Conservation (phyloP, 2,888 invertebrate species). For the Heliconius ismenius region DNA sequence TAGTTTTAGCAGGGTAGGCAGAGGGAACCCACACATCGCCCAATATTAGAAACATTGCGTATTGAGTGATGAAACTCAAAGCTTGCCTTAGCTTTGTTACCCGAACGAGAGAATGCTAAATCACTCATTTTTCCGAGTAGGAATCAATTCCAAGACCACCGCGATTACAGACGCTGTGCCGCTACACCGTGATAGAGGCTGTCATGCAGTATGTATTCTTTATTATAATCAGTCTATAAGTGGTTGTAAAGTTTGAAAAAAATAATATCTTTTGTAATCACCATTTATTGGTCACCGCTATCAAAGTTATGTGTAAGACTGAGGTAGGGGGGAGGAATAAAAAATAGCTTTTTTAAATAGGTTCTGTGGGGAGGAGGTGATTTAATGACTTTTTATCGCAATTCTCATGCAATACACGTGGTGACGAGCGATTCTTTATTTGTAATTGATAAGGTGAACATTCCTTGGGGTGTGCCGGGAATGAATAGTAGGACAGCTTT, state of each 20-base stretch:
- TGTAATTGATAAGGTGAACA: conserved; percentile 76
- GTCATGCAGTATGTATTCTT: no score
- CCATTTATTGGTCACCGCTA: conserved; percentile 44
- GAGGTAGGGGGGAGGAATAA: conserved; percentile 59
- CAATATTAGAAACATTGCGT: neutral
- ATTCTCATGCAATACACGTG: conserved; percentile 70
- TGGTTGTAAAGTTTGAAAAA: neutral
- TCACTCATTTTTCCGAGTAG: no score
- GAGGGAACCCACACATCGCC: neutral
- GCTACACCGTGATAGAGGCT: no score
- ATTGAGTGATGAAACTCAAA: neutral
- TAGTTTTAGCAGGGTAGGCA: neutral
- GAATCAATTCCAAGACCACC: no score
- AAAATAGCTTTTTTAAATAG: conserved; percentile 78
- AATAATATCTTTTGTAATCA: neutral
- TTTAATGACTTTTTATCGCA: conserved; percentile 69
- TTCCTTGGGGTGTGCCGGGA: conserved; percentile 70
- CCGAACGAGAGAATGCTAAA: neutral
- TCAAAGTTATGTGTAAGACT: conserved; percentile 54
- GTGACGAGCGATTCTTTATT: conserved; percentile 72
- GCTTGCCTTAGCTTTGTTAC: neutral
- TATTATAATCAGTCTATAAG: no score
- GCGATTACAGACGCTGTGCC: no score
- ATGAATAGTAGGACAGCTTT: conserved; percentile 48
- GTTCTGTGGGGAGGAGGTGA: conserved; percentile 74